These are phyloP conservation scores for Upupa epops DNA, from an alignment of 2,113 vertebrate genomes.

Conservation along the genomic window DNA sequence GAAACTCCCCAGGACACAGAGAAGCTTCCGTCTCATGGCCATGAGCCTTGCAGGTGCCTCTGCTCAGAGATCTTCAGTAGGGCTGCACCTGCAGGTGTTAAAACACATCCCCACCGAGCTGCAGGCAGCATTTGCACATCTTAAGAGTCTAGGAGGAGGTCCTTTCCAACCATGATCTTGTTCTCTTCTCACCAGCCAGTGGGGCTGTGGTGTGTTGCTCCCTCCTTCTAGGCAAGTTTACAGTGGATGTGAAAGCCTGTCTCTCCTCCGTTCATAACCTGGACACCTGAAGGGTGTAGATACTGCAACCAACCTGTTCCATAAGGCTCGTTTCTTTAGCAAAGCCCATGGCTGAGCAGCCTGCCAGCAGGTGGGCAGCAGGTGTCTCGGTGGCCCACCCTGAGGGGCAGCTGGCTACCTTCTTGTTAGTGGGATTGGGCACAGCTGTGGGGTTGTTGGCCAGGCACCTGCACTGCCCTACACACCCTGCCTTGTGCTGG, in stretches of 20 bases:
- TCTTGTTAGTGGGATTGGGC: not conserved
- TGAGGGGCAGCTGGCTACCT: not conserved
- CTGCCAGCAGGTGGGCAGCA: fast-evolving
- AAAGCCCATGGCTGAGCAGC: fast-evolving
- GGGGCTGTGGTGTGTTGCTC: not conserved
- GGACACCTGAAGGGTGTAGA: not conserved
- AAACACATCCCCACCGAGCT: not conserved
- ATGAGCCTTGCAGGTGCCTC: not conserved
- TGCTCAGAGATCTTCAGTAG: not conserved
- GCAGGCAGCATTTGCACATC: not conserved
- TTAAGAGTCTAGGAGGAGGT: too few species aligned
- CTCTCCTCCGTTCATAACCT: not conserved
- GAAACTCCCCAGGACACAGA: not conserved
- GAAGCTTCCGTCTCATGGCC: not conserved
- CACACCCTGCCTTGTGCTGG: fast-evolving
- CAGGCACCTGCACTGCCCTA: not conserved
- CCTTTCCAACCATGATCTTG: too few species aligned
- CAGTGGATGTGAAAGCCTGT: not conserved
- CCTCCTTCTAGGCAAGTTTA: not conserved
- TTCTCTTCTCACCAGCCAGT: not conserved
- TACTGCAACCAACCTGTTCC: not conserved
- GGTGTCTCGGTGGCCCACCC: not conserved
- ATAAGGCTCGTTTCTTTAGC: not conserved
- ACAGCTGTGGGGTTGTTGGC: fast-evolving
- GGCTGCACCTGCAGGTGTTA: not conserved